A percentile compares a stretch with the other conserved stretches of the same genome.
Conservation (phyloP, 2,888 invertebrate genomes). For the Xestoiulus laeticollis region DNA sequence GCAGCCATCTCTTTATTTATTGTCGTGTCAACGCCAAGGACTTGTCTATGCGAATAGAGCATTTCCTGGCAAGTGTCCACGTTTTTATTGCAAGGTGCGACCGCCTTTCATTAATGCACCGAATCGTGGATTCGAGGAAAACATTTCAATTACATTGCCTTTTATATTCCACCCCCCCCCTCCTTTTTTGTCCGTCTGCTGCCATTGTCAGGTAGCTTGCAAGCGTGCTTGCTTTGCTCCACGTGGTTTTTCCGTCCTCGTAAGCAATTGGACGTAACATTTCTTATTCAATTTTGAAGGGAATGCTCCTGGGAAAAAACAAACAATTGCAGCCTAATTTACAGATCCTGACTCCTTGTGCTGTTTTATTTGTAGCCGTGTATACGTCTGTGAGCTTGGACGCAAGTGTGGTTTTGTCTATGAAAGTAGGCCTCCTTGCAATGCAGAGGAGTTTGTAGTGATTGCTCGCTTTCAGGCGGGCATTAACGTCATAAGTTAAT, state of each 20-base stretch:
- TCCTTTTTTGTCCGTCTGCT: background rate
- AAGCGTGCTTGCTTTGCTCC: background rate
- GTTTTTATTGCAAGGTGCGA: background rate
- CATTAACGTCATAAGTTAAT: too few species aligned
- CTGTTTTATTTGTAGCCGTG: background rate
- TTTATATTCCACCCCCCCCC: background rate
- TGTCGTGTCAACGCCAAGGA: background rate
- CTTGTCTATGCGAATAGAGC: background rate
- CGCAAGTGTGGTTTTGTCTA: too few species aligned
- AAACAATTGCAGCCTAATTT: conserved; percentile 13
- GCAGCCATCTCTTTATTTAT: background rate
- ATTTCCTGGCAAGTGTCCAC: background rate
- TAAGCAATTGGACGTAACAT: background rate
- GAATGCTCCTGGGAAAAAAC: background rate
- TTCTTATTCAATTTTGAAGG: conserved; percentile 29
- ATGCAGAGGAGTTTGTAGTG: too few species aligned
- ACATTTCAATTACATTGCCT: background rate
- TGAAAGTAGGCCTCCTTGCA: too few species aligned
- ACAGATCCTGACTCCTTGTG: background rate
- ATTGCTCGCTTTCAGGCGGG: too few species aligned
- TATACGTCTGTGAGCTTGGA: too few species aligned
- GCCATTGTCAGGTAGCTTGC: background rate
- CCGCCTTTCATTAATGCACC: background rate
- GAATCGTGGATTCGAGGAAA: background rate
- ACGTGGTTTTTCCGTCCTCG: background rate